Percentiles rank a stretch among this genome's conserved stretches.
Conservation (phyloP, 2,888 invertebrate genomes). For the Limnephilus auricula region DNA sequence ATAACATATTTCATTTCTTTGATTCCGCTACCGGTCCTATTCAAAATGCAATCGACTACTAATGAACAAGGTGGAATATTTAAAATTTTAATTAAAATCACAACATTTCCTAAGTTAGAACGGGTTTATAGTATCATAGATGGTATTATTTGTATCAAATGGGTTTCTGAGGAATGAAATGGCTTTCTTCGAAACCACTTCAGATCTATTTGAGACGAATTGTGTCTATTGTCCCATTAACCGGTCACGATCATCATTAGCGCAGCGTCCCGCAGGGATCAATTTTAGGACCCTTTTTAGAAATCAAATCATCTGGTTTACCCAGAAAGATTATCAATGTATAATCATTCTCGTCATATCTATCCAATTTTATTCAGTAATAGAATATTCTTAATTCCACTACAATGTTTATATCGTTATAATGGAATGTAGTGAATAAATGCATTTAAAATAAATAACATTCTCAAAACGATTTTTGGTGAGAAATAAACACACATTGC, state of each 20-base stretch:
- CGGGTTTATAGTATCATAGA: slow-evolving; percentile 22
- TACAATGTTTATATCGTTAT: not conserved
- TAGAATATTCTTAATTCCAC: not conserved
- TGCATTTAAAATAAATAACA: not conserved
- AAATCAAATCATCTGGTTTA: slow-evolving; percentile 23
- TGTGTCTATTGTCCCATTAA: slow-evolving; percentile 55
- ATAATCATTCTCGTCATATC: not conserved
- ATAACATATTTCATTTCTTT: slow-evolving; percentile 1
- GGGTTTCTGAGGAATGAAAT: not conserved
- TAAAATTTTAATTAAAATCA: slow-evolving; percentile 55
- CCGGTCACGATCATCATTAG: slow-evolving; percentile 55
- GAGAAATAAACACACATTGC: not conserved
- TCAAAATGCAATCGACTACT: slow-evolving; percentile 35
- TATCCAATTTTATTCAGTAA: not conserved
- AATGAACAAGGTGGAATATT: slow-evolving; percentile 54
- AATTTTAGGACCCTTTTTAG: slow-evolving; percentile 53
- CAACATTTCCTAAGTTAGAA: slow-evolving; percentile 17
- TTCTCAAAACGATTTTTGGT: not conserved
- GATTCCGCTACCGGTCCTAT: slow-evolving; percentile 15
- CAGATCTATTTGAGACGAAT: slow-evolving; percentile 21
- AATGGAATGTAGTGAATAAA: not conserved
- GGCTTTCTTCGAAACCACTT: slow-evolving; percentile 14
- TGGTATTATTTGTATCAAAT: not conserved
- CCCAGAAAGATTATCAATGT: slow-evolving; percentile 18
- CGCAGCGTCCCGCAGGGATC: slow-evolving; percentile 58